Evolutionary conservation across 2,888 invertebrate species (phyloP).

Genomic region (Strigamia maritima): DNA sequence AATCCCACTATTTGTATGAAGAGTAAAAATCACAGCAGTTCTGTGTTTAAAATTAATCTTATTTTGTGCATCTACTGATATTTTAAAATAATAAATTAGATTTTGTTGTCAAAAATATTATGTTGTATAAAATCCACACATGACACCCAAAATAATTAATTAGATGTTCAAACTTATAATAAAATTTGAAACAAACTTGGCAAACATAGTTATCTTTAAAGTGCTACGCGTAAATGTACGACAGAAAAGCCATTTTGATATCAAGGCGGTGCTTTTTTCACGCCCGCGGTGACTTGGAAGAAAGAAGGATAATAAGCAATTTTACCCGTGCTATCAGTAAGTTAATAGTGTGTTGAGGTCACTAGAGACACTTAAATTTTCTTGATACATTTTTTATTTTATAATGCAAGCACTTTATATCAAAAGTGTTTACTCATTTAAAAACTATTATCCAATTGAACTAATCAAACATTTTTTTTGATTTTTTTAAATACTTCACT

Average conservation of each 20-base stretch:
- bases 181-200: background rate
- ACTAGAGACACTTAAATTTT: conserved; percentile 20
- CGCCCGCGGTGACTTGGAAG: background rate
- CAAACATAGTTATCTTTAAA: conserved; percentile 15
- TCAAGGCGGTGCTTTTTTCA: conserved; percentile 10
- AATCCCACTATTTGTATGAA: no score
- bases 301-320: conserved; percentile 23
- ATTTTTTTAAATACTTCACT: no score
- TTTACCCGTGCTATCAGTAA: conserved; percentile 17
- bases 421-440: background rate
- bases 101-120: no score
- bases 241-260: conserved; percentile 5
- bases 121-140: no score
- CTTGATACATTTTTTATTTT: conserved; percentile 8
- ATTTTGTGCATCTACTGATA: no score
- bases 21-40: no score
- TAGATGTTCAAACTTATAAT: background rate
- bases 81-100: background rate
- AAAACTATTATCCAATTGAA: background rate
- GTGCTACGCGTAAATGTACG: background rate
- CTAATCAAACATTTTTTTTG: no score
- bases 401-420: background rate
- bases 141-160: no score
- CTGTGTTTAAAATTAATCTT: no score
- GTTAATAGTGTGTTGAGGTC: conserved; percentile 28